Percentiles rank a stretch among this genome's conserved stretches.
These are phyloP conservation scores for Danionella dracula DNA, from an alignment of 2,797 vertebrate species.

Conservation along the genomic window DNA sequence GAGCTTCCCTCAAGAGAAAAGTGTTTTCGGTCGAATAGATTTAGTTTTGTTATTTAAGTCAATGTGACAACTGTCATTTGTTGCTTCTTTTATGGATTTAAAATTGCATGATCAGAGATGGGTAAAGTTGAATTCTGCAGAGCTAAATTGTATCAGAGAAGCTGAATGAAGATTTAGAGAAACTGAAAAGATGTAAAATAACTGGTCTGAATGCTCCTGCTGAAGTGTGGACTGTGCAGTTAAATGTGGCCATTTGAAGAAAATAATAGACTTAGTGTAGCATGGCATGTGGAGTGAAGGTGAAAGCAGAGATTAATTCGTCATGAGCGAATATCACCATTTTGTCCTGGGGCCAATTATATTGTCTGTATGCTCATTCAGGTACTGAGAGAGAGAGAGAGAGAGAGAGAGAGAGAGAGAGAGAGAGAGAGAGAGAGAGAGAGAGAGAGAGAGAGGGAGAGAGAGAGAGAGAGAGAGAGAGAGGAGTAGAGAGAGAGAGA, in stretches of 20 bases:
- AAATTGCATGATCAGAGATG: no score
- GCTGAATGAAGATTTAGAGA: no score
- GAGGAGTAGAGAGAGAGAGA: conserved; percentile 30
- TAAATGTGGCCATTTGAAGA: conserved; percentile 20
- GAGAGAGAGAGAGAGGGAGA: conserved; percentile 39
- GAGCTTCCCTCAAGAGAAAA: no score
- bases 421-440: conserved; percentile 24
- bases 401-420: conserved; percentile 24
- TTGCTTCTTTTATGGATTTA: no score
- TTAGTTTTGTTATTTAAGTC: no score
- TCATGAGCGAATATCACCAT: conserved; percentile 47
- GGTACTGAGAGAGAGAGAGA: conserved; percentile 34
- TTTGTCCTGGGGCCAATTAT: conserved; percentile 52
- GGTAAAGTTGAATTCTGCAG: no score
- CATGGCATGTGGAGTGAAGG: conserved; percentile 9
- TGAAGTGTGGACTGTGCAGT: conserved; percentile 5
- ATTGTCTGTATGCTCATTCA: conserved; percentile 30
- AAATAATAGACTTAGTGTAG: conserved; percentile 3
- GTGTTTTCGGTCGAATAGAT: no score
- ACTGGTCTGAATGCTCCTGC: neutral
- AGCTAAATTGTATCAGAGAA: no score
- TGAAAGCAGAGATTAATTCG: conserved; percentile 53
- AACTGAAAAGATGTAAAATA: neutral
- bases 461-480: conserved; percentile 37
- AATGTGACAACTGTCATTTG: no score